phyloP scores from a whole-genome alignment of 2,113 vertebrate species.

The Neotoma lepida region DNA sequence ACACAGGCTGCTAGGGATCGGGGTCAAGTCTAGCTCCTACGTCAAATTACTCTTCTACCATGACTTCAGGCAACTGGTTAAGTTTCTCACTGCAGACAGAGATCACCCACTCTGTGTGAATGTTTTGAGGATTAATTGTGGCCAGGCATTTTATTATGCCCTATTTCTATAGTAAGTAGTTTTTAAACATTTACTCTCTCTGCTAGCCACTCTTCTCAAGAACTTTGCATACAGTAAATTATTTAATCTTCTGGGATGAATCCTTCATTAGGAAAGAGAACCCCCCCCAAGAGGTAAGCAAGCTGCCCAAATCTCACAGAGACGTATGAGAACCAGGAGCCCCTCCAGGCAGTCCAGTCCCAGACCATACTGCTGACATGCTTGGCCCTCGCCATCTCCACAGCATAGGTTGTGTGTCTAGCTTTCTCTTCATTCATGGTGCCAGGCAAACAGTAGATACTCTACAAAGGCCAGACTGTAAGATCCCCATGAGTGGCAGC shows the following conservation, averaged over 20 bases:
- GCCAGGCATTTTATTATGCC: not conserved
- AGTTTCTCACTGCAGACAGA: not conserved
- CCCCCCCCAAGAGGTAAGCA: not conserved
- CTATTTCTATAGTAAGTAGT: not conserved
- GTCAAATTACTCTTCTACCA: not conserved
- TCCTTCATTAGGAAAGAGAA: not conserved
- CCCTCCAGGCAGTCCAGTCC: not conserved
- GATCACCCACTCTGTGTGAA: not conserved
- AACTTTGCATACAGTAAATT: not conserved
- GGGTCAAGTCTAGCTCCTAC: not conserved
- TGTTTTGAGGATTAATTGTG: not conserved
- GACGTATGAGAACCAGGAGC: not conserved
- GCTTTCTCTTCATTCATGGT: not conserved
- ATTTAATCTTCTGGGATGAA: not conserved
- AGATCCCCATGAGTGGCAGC: not conserved
- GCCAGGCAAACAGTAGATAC: not conserved
- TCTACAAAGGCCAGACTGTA: not conserved
- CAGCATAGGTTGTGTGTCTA: not conserved
- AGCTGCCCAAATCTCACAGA: not conserved
- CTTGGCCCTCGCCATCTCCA: fast-evolving
- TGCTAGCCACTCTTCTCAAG: not conserved
- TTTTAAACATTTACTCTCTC: not conserved
- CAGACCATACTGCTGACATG: not conserved
- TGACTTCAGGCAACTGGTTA: not conserved
- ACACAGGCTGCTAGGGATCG: too few species aligned